Evolutionary conservation across 2,888 invertebrate genomes (phyloP).

Genomic region (Tanypteryx hageni): DNA sequence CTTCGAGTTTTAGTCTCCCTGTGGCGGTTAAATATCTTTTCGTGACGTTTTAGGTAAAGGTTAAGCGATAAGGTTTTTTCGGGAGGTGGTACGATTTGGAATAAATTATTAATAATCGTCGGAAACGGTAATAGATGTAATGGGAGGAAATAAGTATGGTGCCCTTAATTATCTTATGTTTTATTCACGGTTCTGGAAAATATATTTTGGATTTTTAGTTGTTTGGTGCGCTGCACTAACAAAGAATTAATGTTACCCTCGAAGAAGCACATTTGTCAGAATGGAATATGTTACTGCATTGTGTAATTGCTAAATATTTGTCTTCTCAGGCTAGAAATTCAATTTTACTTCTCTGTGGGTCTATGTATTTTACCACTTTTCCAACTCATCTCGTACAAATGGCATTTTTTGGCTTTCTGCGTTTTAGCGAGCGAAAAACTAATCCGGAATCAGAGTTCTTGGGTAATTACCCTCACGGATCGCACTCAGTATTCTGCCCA

Average conservation of each 20-base stretch:
- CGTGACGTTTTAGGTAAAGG: slow-evolving; percentile 2
- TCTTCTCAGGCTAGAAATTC: too few relatives aligned
- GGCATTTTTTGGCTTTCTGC: too few relatives aligned
- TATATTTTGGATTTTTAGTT: not conserved
- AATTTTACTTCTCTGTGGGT: too few relatives aligned
- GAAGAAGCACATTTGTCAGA: not conserved
- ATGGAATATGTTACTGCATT: not conserved
- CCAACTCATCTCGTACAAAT: too few relatives aligned
- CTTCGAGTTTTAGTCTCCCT: not conserved
- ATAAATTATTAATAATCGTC: slow-evolving; percentile 7
- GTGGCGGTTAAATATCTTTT: not conserved
- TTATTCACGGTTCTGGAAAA: not conserved
- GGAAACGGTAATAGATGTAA: not conserved
- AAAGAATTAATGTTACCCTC: not conserved
- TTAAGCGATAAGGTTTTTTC: not conserved
- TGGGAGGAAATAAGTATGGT: not conserved
- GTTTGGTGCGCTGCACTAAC: not conserved
- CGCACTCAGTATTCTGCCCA: too few relatives aligned
- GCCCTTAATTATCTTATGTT: not conserved
- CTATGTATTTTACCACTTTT: too few relatives aligned
- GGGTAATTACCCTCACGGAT: too few relatives aligned
- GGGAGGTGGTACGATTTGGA: not conserved
- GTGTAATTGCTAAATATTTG: not conserved
- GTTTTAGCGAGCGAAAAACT: too few relatives aligned
- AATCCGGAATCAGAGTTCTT: too few relatives aligned